Conservation (phyloP, 2,797 vertebrate genomes). For the Hoplostethus atlanticus region DNA sequence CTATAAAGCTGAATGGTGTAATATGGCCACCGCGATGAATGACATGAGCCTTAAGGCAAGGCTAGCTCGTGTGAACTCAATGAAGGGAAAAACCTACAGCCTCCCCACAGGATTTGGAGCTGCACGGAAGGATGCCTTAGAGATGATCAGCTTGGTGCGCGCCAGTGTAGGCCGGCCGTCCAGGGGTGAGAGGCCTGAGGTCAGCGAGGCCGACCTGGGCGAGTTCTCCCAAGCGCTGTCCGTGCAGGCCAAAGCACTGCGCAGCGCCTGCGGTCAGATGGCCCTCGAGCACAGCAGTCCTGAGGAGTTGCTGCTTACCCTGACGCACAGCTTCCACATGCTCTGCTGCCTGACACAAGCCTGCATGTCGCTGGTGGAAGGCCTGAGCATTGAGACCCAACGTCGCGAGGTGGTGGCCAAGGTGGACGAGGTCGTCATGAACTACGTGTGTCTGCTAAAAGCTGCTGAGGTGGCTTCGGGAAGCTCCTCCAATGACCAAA, state of each 20-base stretch:
- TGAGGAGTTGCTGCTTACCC: slow-evolving; percentile 92
- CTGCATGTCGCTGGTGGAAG: slow-evolving; percentile 93
- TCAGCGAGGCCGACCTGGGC: slow-evolving; percentile 83
- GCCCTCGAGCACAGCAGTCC: slow-evolving; percentile 90
- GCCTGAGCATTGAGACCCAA: slow-evolving; percentile 87
- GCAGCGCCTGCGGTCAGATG: slow-evolving; percentile 92
- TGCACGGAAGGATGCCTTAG: slow-evolving; percentile 93
- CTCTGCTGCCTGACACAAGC: slow-evolving; percentile 95
- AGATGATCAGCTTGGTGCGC: slow-evolving; percentile 89
- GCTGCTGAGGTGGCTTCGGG: slow-evolving; percentile 90
- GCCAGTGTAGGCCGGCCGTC: slow-evolving; percentile 80
- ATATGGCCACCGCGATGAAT: slow-evolving; percentile 71
- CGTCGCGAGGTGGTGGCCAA: slow-evolving; percentile 89
- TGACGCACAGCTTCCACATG: slow-evolving; percentile 95
- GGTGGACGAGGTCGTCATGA: slow-evolving; percentile 90
- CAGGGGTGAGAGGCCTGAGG: slow-evolving; percentile 77
- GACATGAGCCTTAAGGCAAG: slow-evolving; percentile 86
- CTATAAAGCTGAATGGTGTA: slow-evolving; percentile 61
- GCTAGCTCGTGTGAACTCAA: slow-evolving; percentile 86
- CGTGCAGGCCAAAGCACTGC: slow-evolving; percentile 91
- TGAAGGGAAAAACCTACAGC: slow-evolving; percentile 92
- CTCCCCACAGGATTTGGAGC: slow-evolving; percentile 91
- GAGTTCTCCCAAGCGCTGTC: slow-evolving; percentile 90
- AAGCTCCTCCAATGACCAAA: slow-evolving; percentile 87
- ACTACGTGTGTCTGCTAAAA: slow-evolving; percentile 92